Conservation (phyloP, 2,888 invertebrate species). For the Synanthedon vespiformis region DNA sequence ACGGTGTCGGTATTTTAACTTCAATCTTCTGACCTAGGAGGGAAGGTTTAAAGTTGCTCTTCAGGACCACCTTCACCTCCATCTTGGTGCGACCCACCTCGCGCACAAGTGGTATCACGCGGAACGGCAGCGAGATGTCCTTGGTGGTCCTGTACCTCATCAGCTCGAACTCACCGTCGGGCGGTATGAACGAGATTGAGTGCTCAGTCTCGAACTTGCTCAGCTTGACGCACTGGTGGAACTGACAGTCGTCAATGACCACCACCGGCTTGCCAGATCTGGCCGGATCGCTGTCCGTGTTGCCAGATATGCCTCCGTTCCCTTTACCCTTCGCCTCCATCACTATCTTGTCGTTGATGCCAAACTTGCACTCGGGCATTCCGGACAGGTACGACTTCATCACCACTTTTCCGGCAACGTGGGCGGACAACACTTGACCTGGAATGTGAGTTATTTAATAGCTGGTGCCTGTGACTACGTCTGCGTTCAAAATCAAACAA, state of each 20-base stretch:
- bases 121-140: constrained; percentile 99
- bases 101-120: constrained; percentile 97
- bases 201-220: constrained; percentile 99
- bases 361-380: constrained; percentile 99
- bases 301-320: constrained; percentile 75
- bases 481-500: too few species aligned
- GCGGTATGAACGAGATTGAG: constrained; percentile 99
- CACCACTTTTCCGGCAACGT: constrained; percentile 98
- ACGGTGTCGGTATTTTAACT: constrained; percentile 97
- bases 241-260: constrained; percentile 99
- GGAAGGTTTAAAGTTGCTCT: constrained; percentile 99
- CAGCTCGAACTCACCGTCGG: constrained; percentile 99
- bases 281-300: constrained; percentile 81
- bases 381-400: constrained; percentile 99
- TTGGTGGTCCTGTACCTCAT: constrained; percentile 99
- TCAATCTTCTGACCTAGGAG: constrained; percentile 99
- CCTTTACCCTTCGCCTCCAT: constrained; percentile 95
- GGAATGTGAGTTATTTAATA: constrained; percentile 2
- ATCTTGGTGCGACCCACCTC: constrained; percentile 99
- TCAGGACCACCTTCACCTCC: constrained; percentile 99
- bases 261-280: constrained; percentile 97
- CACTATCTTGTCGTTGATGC: constrained; percentile 99
- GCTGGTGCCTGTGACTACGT: too few species aligned
- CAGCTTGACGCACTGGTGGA: constrained; percentile 99
- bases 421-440: constrained; percentile 98